Conservation (phyloP, 2,888 invertebrate genomes). For the Eupithecia pulchellata region DNA sequence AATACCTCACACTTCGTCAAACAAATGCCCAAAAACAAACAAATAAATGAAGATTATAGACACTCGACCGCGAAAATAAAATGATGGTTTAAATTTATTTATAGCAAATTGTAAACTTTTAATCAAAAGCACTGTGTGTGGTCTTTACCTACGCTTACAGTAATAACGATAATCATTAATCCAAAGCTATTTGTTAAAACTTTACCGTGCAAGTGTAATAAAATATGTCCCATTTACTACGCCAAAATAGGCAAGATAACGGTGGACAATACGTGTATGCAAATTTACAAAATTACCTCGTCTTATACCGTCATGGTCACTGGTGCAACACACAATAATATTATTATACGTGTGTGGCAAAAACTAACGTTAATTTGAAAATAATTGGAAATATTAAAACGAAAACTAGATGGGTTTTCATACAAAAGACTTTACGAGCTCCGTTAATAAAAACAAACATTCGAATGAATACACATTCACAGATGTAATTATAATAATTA, state of each 20-base stretch:
- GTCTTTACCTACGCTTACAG: conserved; percentile 25
- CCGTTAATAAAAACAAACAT: background rate
- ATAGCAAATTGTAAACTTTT: conserved; percentile 29
- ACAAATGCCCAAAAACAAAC: conserved; percentile 8
- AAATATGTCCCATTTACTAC: conserved; percentile 30
- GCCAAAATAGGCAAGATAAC: conserved; percentile 33
- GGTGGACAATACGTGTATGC: conserved; percentile 29
- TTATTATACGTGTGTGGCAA: conserved; percentile 28
- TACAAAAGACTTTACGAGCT: background rate
- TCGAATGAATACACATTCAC: background rate
- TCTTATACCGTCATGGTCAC: conserved; percentile 51
- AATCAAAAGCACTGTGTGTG: conserved; percentile 25
- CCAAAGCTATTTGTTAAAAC: conserved; percentile 20
- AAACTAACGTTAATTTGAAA: conserved; percentile 18
- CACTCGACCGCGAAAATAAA: conserved; percentile 9
- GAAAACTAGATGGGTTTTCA: background rate
- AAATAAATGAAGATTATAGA: conserved; percentile 26
- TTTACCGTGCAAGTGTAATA: conserved; percentile 28
- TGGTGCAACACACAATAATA: conserved; percentile 44
- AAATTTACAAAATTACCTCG: conserved; percentile 43
- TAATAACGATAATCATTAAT: conserved; percentile 28
- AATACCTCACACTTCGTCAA: background rate
- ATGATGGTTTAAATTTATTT: conserved; percentile 26
- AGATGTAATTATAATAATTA: background rate
- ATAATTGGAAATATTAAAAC: conserved; percentile 21